phyloP scores from a whole-genome alignment of 1,140 invertebrate genomes.

The Leucophenga varia region DNA sequence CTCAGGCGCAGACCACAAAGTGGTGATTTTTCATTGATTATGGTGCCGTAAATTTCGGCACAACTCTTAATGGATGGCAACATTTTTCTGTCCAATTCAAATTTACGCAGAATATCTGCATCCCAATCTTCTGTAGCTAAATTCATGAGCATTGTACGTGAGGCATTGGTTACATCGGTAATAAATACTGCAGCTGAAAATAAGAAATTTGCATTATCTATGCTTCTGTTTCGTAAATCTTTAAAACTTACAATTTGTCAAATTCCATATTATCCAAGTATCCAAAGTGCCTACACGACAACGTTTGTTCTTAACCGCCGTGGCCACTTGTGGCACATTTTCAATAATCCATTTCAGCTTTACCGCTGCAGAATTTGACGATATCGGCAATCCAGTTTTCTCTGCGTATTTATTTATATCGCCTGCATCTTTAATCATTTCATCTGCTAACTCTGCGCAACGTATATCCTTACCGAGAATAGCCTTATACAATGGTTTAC shows the following conservation, averaged over 20 bases:
- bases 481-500: conserved; percentile 84
- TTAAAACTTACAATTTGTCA: no score
- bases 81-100: not conserved
- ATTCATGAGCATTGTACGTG: conserved; percentile 94
- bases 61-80: not conserved
- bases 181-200: conserved; percentile 74
- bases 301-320: conserved; percentile 68
- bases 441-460: conserved; percentile 62
- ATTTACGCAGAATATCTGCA: conserved; percentile 60
- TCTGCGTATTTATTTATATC: conserved; percentile 71
- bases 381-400: conserved; percentile 86
- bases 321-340: conserved; percentile 75
- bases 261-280: conserved; percentile 94
- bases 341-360: conserved; percentile 91
- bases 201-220: no score
- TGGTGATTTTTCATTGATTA: conserved; percentile 56
- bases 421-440: no score
- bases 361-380: conserved; percentile 91
- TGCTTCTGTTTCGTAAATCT: no score
- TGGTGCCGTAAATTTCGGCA: not conserved
- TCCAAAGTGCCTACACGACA: conserved; percentile 95
- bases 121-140: conserved; percentile 85
- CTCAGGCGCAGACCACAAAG: not conserved
- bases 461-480: conserved; percentile 61
- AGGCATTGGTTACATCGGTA: conserved; percentile 95